phyloP scores from a whole-genome alignment of 2,797 vertebrate genomes.

The Phaenicophaeus curvirostris region DNA sequence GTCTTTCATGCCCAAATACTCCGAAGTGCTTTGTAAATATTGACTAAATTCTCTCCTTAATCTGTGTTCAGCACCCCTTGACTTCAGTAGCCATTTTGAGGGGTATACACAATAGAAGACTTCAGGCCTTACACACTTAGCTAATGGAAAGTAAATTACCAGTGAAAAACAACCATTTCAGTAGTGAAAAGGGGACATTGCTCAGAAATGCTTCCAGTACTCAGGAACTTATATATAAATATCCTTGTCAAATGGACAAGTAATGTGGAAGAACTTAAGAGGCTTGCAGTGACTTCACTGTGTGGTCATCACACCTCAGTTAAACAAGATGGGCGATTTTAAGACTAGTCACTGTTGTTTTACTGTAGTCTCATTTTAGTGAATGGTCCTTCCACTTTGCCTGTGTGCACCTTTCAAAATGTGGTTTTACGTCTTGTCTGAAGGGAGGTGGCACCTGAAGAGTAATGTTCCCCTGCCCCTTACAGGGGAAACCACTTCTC shows the following conservation, averaged over 20 bases:
- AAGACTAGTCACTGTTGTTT: background rate
- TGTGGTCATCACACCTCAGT: background rate
- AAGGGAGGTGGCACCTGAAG: background rate
- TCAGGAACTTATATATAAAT: background rate
- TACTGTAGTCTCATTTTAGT: background rate
- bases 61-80: background rate
- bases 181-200: background rate
- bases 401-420: background rate
- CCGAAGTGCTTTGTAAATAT: constrained; percentile 42
- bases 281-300: background rate
- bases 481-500: background rate
- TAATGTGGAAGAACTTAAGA: background rate
- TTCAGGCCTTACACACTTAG: background rate
- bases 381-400: background rate
- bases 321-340: background rate
- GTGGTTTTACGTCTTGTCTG: background rate
- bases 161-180: background rate
- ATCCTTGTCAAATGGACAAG: background rate
- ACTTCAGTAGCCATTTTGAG: background rate
- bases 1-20: constrained; percentile 30
- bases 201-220: background rate
- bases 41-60: constrained; percentile 19
- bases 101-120: background rate
- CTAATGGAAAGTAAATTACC: background rate
- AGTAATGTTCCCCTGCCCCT: background rate